A percentile compares a stretch with the other conserved stretches of the same genome.
Conservation (phyloP, 2,113 vertebrate genomes). For the Vulpes vulpes region DNA sequence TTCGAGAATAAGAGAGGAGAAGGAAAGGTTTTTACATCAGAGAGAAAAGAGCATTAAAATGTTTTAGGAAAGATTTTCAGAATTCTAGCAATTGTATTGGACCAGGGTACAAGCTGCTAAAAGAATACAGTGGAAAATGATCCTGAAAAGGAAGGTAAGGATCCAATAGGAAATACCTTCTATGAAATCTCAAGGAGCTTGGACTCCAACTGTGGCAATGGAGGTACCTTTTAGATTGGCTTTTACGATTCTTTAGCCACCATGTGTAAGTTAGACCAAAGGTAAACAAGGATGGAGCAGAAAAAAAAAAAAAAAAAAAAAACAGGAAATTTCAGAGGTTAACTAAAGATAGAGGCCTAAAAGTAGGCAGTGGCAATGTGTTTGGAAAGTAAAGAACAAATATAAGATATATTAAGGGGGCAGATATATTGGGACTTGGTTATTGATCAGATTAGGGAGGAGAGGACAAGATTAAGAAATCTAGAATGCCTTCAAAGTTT, state of each 20-base stretch:
- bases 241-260: not conserved
- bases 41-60: not conserved
- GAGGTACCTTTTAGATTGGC: not conserved
- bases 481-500: not conserved
- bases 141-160: not conserved
- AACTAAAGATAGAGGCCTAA: not conserved
- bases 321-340: not conserved
- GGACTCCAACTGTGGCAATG: not conserved
- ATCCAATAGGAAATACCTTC: not conserved
- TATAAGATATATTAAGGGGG: not conserved
- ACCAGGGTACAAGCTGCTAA: not conserved
- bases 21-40: not conserved
- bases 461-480: not conserved
- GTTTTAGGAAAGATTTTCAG: not conserved
- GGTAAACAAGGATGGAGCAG: not conserved
- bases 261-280: not conserved
- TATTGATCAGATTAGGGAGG: not conserved
- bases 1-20: not conserved
- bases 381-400: not conserved
- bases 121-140: not conserved
- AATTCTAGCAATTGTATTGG: not conserved
- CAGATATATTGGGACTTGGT: not conserved
- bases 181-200: not conserved
- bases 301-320: not conserved
- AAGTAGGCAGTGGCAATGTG: not conserved